phyloP scores from a whole-genome alignment of 2,888 invertebrate genomes.

The Leptarthrus brevirostris region DNA sequence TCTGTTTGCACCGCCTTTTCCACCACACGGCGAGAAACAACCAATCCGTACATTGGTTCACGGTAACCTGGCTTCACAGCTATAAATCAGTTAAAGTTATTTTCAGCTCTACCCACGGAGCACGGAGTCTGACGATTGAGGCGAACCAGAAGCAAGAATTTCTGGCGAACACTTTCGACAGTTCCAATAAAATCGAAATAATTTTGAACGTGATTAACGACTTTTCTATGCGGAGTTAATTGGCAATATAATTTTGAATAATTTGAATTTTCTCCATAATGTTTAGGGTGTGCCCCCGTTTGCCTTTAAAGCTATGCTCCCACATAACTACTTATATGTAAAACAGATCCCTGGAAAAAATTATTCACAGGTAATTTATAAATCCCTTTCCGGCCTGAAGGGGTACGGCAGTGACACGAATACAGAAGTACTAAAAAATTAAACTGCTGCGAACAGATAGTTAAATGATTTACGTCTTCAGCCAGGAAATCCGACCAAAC shows the following conservation, averaged over 20 bases:
- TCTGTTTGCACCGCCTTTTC: too few species aligned
- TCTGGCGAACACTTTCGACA: background rate
- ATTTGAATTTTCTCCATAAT: too few species aligned
- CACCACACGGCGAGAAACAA: too few species aligned
- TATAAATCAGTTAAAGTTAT: slow-evolving; percentile 42
- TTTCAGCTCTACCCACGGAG: slow-evolving; percentile 36
- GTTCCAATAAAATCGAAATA: background rate
- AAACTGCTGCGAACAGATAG: slow-evolving; percentile 17
- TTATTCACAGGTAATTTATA: slow-evolving; percentile 23
- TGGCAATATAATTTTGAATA: slow-evolving; percentile 28
- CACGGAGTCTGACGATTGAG: slow-evolving; percentile 8
- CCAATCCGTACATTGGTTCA: background rate
- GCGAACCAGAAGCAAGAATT: slow-evolving; percentile 16
- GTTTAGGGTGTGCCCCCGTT: too few species aligned
- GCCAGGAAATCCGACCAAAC: slow-evolving; percentile 41
- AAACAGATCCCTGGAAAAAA: slow-evolving; percentile 6
- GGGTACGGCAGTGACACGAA: background rate
- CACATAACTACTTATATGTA: too few species aligned
- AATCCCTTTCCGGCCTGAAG: background rate
- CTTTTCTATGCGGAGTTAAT: slow-evolving; percentile 8
- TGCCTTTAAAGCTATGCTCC: too few species aligned
- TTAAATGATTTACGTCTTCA: slow-evolving; percentile 32
- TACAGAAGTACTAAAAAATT: background rate
- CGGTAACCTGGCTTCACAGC: slow-evolving; percentile 7
- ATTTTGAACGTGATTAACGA: slow-evolving; percentile 11